Evolutionary conservation across 2,113 vertebrate genomes (phyloP).

Genomic region (Hemiprocne comata): DNA sequence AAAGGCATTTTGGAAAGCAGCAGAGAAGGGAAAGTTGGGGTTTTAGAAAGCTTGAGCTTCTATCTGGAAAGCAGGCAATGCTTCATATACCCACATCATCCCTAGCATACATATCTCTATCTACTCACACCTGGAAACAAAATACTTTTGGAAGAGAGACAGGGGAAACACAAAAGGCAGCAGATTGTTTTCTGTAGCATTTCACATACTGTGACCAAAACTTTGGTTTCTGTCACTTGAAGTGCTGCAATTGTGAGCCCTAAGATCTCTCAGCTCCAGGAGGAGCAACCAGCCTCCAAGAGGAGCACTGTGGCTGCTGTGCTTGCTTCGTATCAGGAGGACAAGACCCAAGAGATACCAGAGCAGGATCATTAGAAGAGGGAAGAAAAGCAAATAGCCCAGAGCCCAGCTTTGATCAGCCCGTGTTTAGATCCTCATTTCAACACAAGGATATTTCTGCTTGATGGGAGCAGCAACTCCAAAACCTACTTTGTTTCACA

Average conservation of each 20-base stretch:
- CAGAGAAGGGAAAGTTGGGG: slow-evolving; percentile 11
- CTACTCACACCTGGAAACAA: background rate
- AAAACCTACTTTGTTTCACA: background rate
- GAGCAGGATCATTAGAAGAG: background rate
- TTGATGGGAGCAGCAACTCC: background rate
- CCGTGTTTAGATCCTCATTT: background rate
- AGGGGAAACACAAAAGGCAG: background rate
- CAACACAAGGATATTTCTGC: background rate
- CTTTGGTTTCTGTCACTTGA: background rate
- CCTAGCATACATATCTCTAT: background rate
- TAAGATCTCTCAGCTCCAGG: rapidly evolving
- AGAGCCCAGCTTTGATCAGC: background rate
- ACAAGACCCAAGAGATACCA: background rate
- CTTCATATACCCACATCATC: background rate
- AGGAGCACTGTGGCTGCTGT: background rate
- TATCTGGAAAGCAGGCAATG: background rate
- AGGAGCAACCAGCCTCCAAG: background rate
- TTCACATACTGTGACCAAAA: background rate
- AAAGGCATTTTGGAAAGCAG: slow-evolving; percentile 44
- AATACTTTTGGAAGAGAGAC: background rate
- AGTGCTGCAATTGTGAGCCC: background rate
- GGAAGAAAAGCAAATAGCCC: background rate
- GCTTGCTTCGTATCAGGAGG: background rate
- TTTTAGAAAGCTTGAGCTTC: background rate
- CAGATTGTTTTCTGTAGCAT: background rate